Percentiles rank a stretch among this genome's conserved stretches.
phyloP scores from a whole-genome alignment of 64 coral and sea anemone species.

The Stichodactyla helianthus region DNA sequence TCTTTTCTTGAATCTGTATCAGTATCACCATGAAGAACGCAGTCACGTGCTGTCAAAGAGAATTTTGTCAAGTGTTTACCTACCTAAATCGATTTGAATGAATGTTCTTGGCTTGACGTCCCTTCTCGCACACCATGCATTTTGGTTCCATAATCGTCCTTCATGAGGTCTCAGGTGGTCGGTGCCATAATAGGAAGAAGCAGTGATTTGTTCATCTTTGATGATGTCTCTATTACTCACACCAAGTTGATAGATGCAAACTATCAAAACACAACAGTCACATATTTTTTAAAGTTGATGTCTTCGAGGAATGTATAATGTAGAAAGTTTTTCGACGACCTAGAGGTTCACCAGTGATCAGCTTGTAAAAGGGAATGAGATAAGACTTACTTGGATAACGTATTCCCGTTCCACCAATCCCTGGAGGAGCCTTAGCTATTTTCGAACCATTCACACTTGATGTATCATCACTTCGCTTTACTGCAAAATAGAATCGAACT shows the following conservation, averaged over 20 bases:
- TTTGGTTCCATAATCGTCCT: slow-evolving; percentile 51
- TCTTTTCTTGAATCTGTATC: no score
- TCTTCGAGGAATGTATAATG: no score
- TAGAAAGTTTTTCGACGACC: no score
- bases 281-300: neutral
- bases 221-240: slow-evolving; percentile 52
- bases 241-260: slow-evolving; percentile 80
- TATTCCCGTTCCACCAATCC: slow-evolving; percentile 71
- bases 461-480: neutral
- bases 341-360: no score
- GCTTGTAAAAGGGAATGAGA: neutral
- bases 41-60: no score
- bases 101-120: slow-evolving; percentile 34
- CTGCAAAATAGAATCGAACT: neutral
- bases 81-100: slow-evolving; percentile 50
- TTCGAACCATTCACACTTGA: neutral
- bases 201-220: slow-evolving; percentile 77
- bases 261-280: slow-evolving; percentile 15
- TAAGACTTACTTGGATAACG: slow-evolving; percentile 73
- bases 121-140: slow-evolving; percentile 67
- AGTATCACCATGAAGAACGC: no score
- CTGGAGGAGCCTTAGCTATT: slow-evolving; percentile 39
- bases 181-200: slow-evolving; percentile 57
- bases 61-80: neutral
- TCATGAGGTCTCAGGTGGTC: slow-evolving; percentile 52